These are phyloP conservation scores for Oscheius onirici DNA, from an alignment of 2,888 invertebrate genomes.

Conservation along the genomic window DNA sequence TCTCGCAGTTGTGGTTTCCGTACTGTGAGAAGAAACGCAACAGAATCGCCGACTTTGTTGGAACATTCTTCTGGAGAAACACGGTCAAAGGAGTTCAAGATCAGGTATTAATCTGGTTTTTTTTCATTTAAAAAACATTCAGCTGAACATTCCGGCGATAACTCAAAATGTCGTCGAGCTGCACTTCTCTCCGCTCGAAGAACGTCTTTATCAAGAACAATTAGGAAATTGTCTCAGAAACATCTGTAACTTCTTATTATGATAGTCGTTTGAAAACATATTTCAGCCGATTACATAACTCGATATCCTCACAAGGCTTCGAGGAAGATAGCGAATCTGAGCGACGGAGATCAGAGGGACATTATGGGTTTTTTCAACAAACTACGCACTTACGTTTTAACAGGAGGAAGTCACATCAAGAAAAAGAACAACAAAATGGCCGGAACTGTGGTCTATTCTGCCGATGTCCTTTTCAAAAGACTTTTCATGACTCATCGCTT, in stretches of 20 bases:
- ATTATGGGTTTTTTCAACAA: conserved; percentile 14
- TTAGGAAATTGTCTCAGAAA: background rate
- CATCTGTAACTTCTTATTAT: background rate
- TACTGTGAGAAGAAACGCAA: conserved; percentile 51
- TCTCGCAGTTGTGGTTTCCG: conserved; percentile 1
- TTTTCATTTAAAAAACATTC: background rate
- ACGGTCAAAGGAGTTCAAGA: conserved; percentile 79
- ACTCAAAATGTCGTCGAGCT: conserved; percentile 77
- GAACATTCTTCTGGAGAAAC: conserved; percentile 80
- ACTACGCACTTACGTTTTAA: conserved; percentile 8
- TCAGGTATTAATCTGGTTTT: conserved; percentile 76
- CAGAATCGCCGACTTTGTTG: conserved; percentile 75
- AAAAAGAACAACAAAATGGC: background rate
- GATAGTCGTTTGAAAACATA: no score
- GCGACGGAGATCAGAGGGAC: background rate
- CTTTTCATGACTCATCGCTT: background rate
- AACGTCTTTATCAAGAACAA: conserved; percentile 77
- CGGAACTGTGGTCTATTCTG: conserved; percentile 1
- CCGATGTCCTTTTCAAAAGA: conserved; percentile 22
- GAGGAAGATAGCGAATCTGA: background rate
- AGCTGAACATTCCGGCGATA: conserved; percentile 79
- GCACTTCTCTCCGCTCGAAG: conserved; percentile 81
- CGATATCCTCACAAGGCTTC: background rate
- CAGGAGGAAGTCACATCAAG: background rate
- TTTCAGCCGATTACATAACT: background rate